Evolutionary conservation across 2,797 vertebrate genomes (phyloP).

Genomic region (Kryptolebias ocellatus): DNA sequence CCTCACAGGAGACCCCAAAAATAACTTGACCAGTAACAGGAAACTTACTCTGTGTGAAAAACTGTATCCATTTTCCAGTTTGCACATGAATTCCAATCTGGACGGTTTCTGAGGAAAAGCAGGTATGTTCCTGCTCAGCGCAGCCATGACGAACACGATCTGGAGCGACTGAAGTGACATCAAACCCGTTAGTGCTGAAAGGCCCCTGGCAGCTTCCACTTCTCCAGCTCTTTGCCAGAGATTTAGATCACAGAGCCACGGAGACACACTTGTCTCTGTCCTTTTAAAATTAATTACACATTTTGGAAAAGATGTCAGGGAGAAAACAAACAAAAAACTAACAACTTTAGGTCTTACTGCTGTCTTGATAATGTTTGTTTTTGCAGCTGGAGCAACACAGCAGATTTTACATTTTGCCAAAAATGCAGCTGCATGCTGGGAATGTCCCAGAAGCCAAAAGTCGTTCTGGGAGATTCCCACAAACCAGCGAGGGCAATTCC

Average conservation of each 20-base stretch:
- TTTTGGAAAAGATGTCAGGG: slow-evolving; percentile 8
- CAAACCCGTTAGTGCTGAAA: slow-evolving; percentile 66
- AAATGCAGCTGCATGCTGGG: slow-evolving; percentile 70
- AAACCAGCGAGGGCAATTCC: slow-evolving; percentile 70
- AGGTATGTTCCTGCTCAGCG: slow-evolving; percentile 45
- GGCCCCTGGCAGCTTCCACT: slow-evolving; percentile 42
- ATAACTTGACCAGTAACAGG: slow-evolving; percentile 1
- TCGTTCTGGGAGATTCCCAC: slow-evolving; percentile 77
- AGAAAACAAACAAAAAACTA: too few species aligned
- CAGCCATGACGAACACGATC: slow-evolving; percentile 43
- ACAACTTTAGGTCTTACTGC: not conserved
- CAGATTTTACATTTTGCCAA: slow-evolving; percentile 53
- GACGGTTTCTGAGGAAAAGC: slow-evolving; percentile 17
- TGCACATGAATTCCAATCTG: slow-evolving; percentile 32
- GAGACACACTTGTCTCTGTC: not conserved
- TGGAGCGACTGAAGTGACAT: slow-evolving; percentile 48
- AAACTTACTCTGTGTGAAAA: slow-evolving; percentile 23
- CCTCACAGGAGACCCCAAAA: not conserved
- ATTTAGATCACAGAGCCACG: slow-evolving; percentile 47
- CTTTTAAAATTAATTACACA: slow-evolving; percentile 22
- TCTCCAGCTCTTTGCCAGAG: slow-evolving; percentile 53
- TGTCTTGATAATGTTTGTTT: slow-evolving; percentile 20
- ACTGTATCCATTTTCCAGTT: slow-evolving; percentile 31
- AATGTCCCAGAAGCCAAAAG: slow-evolving; percentile 74
- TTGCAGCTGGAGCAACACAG: slow-evolving; percentile 33